A percentile compares a stretch with the other conserved stretches of the same genome.
Evolutionary conservation across 2,797 vertebrate genomes (phyloP).

Genomic region (Bradypus variegatus): DNA sequence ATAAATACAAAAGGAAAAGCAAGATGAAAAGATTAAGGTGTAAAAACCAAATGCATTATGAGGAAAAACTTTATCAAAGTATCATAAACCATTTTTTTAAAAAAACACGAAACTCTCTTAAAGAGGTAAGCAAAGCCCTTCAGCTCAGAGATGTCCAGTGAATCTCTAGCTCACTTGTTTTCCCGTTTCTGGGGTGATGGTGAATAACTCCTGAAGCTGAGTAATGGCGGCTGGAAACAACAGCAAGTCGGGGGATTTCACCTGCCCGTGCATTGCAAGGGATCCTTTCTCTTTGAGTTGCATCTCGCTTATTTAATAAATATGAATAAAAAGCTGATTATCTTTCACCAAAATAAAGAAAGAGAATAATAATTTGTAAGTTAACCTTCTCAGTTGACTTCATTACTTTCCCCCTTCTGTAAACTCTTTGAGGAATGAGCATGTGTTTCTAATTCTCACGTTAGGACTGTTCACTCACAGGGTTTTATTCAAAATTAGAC

Average conservation of each 20-base stretch:
- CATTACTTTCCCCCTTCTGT: background rate
- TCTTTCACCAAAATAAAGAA: background rate
- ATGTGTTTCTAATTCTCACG: constrained; percentile 6
- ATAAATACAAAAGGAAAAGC: background rate
- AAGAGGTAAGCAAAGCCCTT: background rate
- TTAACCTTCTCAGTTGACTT: background rate
- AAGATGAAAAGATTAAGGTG: background rate
- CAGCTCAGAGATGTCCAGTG: too few relatives aligned
- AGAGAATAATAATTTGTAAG: background rate
- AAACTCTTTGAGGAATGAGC: background rate
- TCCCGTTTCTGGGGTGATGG: background rate
- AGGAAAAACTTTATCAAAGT: background rate
- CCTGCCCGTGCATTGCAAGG: background rate
- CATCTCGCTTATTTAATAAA: background rate
- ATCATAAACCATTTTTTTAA: background rate
- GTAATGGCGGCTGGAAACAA: background rate
- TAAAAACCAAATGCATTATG: background rate
- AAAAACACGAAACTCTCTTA: background rate
- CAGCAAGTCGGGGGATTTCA: too few relatives aligned
- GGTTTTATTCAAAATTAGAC: constrained; percentile 32
- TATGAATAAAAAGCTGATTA: background rate
- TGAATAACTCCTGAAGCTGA: background rate
- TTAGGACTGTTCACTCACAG: background rate
- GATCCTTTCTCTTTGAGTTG: background rate
- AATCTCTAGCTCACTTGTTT: background rate